Base-by-base conservation (phyloP, 2,797 vertebrate species). In the Protosalanx chinensis region DNA sequence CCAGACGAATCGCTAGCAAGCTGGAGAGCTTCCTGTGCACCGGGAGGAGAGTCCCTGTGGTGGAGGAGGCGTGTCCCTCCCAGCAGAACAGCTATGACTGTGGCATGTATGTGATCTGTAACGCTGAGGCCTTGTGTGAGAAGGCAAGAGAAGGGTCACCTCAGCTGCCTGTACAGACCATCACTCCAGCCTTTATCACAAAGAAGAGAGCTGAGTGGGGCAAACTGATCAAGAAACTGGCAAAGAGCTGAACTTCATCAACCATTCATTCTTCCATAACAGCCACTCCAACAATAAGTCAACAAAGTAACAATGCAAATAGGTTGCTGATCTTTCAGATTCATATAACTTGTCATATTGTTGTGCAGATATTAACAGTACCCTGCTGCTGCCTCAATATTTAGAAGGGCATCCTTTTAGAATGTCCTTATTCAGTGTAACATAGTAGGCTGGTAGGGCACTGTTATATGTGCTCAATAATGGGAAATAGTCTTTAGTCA, bases 21-120 rank as follows among this genome's bases (percentile, higher is more conserved):
- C 79, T 99, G 37, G 94, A 96, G 79, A 82, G 89, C 67, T 95
- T 98, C 75, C 74, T 98, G 74, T 90, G 93, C 3, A 82, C 85
- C 0, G 90, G 86, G 64, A 81, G 89, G 15, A 93, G 91, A 77
- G 80, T 88, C 8, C 72, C 77, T 68, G 96, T 98, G 0, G 76
- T 88, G 61, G 97, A 99, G 83, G 96, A 98, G 87, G 90, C 90
- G n/a, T 92, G 95, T 0, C 97, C 97, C 0, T 88, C 91, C 0
- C 98, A 99, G 89, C 93, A 98, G 87, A 99, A 99, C 91, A 97
- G 96, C 91, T 98, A 97, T 23, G 97, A 99, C 93, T 99, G 98
- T 53, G 97, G 98, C 84, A 98, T 99, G 98, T 99, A 99, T 0
- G 97, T 99, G 59, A 95, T 99, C 83, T 98, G 97, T 82, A 95